A percentile compares a stretch with the other conserved stretches of the same genome.
phyloP scores from a whole-genome alignment of 2,888 invertebrate genomes.

The Theristus sp. region DNA sequence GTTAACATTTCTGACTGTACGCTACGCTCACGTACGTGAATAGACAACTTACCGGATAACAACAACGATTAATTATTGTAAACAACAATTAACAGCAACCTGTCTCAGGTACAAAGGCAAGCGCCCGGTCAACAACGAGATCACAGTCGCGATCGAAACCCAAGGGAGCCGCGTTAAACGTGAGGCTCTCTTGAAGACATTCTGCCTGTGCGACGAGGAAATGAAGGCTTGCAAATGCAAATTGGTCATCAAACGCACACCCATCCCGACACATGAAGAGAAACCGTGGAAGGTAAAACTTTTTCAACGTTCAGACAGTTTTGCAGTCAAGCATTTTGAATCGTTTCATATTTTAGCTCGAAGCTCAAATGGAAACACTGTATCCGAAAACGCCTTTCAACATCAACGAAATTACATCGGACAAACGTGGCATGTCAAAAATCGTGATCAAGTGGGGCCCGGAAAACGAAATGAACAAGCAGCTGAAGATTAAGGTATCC shows the following conservation, averaged over 20 bases:
- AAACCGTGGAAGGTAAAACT: not conserved
- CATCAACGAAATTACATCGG: not conserved
- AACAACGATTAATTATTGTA: not conserved
- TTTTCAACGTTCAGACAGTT: not conserved
- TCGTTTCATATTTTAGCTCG: no score
- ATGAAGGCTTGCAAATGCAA: not conserved
- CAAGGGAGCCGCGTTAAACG: not conserved
- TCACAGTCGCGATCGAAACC: not conserved
- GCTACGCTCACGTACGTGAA: no score
- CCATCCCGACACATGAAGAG: not conserved
- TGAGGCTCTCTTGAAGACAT: not conserved
- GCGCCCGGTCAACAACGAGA: not conserved
- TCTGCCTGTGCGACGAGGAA: not conserved
- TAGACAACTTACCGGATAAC: no score
- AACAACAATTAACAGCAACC: not conserved
- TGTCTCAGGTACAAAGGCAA: not conserved
- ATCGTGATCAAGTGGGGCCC: not conserved
- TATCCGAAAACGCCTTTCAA: conserved; percentile 2
- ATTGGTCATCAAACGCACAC: not conserved
- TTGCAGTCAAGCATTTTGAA: no score
- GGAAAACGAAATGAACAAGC: conserved; percentile 5
- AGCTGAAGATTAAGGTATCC: conserved; percentile 8
- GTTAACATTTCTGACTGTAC: no score
- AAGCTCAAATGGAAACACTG: not conserved
- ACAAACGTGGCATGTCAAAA: not conserved